Base-by-base conservation (phyloP, 2,113 vertebrate genomes). In the Ptilorrhoa leucosticta region DNA sequence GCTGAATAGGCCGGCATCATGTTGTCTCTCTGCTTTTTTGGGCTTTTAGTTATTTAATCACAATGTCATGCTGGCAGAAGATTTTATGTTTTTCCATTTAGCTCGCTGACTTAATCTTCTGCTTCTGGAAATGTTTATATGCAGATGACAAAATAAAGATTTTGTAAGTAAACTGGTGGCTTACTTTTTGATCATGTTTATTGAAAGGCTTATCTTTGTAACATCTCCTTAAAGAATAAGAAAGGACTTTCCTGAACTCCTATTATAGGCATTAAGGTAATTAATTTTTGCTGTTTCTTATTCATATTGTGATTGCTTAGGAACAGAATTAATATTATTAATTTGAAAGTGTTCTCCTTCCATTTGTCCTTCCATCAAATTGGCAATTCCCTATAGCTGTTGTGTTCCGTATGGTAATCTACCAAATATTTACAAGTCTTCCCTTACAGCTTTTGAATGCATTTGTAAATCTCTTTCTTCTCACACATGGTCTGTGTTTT, bases 121-220 rank as follows among this genome's bases (percentile, higher is more conserved):
- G 71, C 51, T 94, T 94, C 89, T 96, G 76, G 85, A 92, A 94
- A 90, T 89, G 63, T 90, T 96, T 97, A 94, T 71, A 64, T 4
- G 19, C 68, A 83, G 42, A 95, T 95, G 93, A 92, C 64, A 89
- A 83, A 95, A 90, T 73, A 70, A 30, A 94, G 58, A 70, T 89
- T 93, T 83, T 76, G 28, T 40, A 5, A 64, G 76, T 87, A 94
- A 96, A 90, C 61, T 69, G 6, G 31, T 83, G 78, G 50, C 48
- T 94, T 86, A 33, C 30, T 87, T 93, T 94, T 68, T 93, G 61
- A 63, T 90, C 17, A 15, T 5, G 1, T 83, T 83, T 83, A 77
- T 88, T 87, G 54, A 70, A 90, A 80, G 20, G 9, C 19, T 77
- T 94, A 73, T 88, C 63, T 89, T 88, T 69, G 50, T 78, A 70